Evolutionary conservation across 2,113 vertebrate genomes (phyloP).

Genomic region (Neogale vison): DNA sequence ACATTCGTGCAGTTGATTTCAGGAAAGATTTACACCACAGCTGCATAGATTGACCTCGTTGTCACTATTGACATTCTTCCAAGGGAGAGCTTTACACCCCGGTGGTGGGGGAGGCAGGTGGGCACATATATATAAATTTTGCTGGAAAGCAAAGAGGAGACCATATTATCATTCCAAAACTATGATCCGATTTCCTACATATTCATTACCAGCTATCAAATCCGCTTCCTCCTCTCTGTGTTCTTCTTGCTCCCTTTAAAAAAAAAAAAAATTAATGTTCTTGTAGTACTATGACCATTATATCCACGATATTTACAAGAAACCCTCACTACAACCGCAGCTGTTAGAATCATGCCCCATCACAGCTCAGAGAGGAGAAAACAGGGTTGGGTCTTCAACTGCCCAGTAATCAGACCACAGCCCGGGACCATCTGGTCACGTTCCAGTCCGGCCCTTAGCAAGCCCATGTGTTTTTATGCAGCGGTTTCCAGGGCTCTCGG

Average conservation of each 20-base stretch:
- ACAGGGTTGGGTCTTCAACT: background rate
- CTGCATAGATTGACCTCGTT: background rate
- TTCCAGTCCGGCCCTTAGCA: background rate
- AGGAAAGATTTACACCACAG: background rate
- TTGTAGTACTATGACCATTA: background rate
- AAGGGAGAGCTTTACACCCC: background rate
- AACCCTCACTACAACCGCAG: background rate
- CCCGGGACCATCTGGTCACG: background rate
- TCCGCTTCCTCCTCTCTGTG: background rate
- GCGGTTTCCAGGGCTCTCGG: background rate
- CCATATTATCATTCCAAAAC: background rate
- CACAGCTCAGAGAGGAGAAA: background rate
- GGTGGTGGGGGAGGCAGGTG: rapidly evolving
- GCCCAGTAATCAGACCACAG: background rate
- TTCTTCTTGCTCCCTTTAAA: background rate
- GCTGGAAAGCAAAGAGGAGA: background rate
- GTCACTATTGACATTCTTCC: background rate
- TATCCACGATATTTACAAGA: background rate
- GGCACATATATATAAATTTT: background rate
- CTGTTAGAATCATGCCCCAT: background rate
- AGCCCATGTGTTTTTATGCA: background rate
- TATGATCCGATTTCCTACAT: background rate
- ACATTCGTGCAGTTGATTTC: background rate
- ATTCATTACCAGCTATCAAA: background rate
- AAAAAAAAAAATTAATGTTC: background rate